phyloP scores from a whole-genome alignment of 2,888 invertebrate genomes.

The Gymnocheta viridis region DNA sequence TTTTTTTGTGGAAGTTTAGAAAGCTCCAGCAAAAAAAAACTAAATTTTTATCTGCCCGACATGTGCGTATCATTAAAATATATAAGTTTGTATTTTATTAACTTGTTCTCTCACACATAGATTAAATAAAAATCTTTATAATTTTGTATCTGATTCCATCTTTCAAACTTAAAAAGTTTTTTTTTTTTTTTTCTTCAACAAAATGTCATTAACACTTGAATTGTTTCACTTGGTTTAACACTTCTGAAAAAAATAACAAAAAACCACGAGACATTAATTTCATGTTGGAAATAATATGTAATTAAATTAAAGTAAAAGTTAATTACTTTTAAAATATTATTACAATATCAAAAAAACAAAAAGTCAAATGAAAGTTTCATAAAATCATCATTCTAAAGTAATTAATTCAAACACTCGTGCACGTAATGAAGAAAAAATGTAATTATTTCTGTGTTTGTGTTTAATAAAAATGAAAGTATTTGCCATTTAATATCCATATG shows the following conservation, averaged over 20 bases:
- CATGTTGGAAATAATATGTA: conserved; percentile 11
- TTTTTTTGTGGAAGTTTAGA: conserved; percentile 50
- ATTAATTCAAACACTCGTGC: conserved; percentile 18
- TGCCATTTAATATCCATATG: conserved; percentile 37
- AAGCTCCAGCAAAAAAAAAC: conserved; percentile 32
- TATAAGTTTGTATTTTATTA: not conserved
- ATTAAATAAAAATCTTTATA: conserved; percentile 29
- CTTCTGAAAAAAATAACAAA: not conserved
- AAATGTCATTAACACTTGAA: conserved; percentile 62
- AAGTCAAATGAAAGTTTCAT: conserved; percentile 50
- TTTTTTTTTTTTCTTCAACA: conserved; percentile 15
- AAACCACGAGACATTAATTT: not conserved
- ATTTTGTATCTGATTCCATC: conserved; percentile 19
- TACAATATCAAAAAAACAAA: conserved; percentile 21
- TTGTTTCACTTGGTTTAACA: conserved; percentile 55
- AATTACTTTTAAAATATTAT: conserved; percentile 17
- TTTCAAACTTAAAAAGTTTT: not conserved
- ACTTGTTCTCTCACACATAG: no score
- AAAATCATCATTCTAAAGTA: conserved; percentile 51
- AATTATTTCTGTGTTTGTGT: not conserved
- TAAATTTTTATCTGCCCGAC: not conserved
- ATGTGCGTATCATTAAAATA: not conserved
- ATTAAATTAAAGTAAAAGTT: conserved; percentile 63
- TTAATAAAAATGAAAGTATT: conserved; percentile 55
- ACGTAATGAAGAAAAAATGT: not conserved